These are phyloP conservation scores for Pseudopodoces humilis DNA, from an alignment of 2,113 vertebrate species.

Conservation along the genomic window DNA sequence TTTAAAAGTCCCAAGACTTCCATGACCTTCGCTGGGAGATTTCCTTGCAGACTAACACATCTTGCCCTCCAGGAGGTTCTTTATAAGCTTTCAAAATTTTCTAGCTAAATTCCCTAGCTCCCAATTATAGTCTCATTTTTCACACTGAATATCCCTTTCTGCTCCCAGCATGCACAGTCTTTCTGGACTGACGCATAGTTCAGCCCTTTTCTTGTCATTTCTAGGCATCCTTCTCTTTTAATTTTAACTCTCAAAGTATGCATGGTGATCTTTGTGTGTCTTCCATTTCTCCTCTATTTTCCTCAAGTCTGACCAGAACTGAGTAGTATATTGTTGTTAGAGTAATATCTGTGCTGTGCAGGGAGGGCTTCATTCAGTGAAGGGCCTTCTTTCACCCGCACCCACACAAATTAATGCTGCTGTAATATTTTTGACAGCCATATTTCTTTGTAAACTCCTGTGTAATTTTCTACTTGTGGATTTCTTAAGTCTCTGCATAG, in stretches of 20 bases:
- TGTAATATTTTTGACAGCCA: background rate
- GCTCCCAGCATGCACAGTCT: background rate
- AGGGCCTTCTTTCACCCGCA: background rate
- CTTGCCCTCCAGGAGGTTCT: constrained; percentile 55
- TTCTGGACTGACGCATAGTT: background rate
- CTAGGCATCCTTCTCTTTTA: background rate
- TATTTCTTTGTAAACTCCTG: background rate
- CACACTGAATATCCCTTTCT: background rate
- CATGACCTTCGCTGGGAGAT: constrained; percentile 32
- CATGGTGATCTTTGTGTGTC: background rate
- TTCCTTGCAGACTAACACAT: constrained; percentile 43
- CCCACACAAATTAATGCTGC: background rate
- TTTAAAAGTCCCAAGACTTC: constrained; percentile 64
- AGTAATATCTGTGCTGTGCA: fast-evolving
- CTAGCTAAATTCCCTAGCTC: constrained; percentile 25
- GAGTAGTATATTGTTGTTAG: background rate
- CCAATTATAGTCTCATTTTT: constrained; percentile 3
- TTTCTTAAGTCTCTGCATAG: background rate
- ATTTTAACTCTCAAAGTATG: background rate
- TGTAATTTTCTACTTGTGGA: background rate
- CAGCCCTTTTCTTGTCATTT: background rate
- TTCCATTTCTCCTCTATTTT: background rate
- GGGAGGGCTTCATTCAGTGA: background rate
- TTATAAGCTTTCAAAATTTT: constrained; percentile 49
- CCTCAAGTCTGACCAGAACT: background rate